Conservation (phyloP, 2,888 invertebrate species). For the Ariolimax columbianus region DNA sequence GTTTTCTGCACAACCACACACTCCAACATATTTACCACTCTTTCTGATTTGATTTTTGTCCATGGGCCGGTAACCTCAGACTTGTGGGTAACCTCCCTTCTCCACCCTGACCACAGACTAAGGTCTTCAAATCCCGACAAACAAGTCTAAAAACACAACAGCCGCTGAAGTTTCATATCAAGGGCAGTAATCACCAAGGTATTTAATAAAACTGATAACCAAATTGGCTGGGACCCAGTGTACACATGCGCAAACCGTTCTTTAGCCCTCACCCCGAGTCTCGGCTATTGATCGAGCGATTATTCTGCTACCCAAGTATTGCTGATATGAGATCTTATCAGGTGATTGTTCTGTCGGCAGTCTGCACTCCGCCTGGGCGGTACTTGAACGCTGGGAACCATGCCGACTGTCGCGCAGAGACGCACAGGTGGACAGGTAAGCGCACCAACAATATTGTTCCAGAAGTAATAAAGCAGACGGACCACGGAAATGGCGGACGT, state of each 20-base stretch:
- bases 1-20: not conserved
- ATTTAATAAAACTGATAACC: constrained; percentile 36
- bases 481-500: not conserved
- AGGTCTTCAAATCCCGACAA: not conserved
- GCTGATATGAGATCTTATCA: constrained; percentile 30
- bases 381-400: constrained; percentile 22
- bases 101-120: not conserved
- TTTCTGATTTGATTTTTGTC: too few relatives aligned
- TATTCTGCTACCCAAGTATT: constrained; percentile 19
- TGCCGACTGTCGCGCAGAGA: not conserved
- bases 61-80: not conserved
- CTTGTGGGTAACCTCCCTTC: not conserved
- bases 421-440: not conserved
- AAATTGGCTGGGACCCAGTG: constrained; percentile 20
- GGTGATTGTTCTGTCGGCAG: constrained; percentile 23
- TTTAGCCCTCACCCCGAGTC: not conserved
- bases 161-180: not conserved
- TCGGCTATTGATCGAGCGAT: constrained; percentile 31
- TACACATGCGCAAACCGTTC: constrained; percentile 25
- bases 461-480: constrained; percentile 14
- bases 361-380: not conserved
- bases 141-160: not conserved
- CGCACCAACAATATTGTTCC: constrained; percentile 12
- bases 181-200: not conserved
- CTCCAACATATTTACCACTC: not conserved